Conservation (phyloP, 2,113 vertebrate species). For the Eurystomus gularis region DNA sequence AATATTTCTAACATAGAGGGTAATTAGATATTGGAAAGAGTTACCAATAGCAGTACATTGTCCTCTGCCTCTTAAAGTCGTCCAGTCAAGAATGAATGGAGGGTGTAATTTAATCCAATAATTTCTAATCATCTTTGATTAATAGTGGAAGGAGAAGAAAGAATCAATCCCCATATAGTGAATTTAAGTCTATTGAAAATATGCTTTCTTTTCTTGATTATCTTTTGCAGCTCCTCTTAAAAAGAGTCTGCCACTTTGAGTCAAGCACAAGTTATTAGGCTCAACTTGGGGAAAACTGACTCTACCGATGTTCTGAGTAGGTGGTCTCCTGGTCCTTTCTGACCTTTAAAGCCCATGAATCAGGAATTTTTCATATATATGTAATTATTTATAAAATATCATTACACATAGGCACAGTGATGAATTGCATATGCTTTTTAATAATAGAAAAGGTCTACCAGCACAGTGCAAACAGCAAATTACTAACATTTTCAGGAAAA, state of each 20-base stretch:
- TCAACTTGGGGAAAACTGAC: not conserved
- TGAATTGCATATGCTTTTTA: constrained; percentile 19
- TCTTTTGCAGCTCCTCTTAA: constrained; percentile 55
- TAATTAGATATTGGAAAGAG: not conserved
- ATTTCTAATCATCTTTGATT: not conserved
- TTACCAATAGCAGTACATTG: not conserved
- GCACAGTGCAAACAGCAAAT: constrained; percentile 10
- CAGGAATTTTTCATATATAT: constrained; percentile 4
- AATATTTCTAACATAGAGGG: not conserved
- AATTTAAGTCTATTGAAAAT: constrained; percentile 37
- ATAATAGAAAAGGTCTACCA: not conserved
- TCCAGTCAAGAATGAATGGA: not conserved
- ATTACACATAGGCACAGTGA: constrained; percentile 1
- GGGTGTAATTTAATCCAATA: not conserved
- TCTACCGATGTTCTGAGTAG: constrained; percentile 49
- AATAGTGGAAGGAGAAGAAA: not conserved
- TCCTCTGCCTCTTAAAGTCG: not conserved
- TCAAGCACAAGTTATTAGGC: constrained; percentile 33
- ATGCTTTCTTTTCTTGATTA: constrained; percentile 26
- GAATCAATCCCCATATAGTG: not conserved
- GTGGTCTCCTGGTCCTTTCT: constrained; percentile 37
- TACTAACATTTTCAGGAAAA: constrained; percentile 26
- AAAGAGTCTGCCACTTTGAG: constrained; percentile 23
- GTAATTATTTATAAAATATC: constrained; percentile 48
- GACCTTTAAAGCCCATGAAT: constrained; percentile 34